Evolutionary conservation across 1,140 invertebrate species (phyloP), one percentile per base, ranked within the genome.

Genomic region (Liolophura sinensis): DNA sequence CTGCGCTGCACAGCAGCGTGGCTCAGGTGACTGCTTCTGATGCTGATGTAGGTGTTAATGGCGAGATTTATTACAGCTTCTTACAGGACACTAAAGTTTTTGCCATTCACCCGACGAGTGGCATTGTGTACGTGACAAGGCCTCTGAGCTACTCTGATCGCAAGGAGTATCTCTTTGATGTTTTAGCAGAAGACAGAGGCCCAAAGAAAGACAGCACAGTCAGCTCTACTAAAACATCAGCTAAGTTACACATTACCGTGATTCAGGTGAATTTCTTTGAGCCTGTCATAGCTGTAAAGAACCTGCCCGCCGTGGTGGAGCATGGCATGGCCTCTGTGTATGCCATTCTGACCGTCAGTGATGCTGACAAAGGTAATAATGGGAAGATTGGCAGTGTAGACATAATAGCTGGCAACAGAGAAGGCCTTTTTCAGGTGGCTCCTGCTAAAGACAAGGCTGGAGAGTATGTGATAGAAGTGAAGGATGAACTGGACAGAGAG

Each of bases 1-100:
- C 91, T 57, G 90, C 93, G 5, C 82, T 95, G 58, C 93, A 96
- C 84, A 87, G 69, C 24, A 85, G 78, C 59, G 82, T 89, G 46
- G 74, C 82, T 1, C 73, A 80, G 65, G 86, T 88, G 4, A 89
- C 89, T 16, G 96, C 96, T 0, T 94, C 94, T 76, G 96, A 98
- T 85, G 94, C 96, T 11, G 96, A 99, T 83, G 85, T 95, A 15
- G 96, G 95, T 0, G 88, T 92, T 58, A 98, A 98, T 81, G 94
- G 94, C 1, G 94, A 98, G 85, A 94, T 98, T 72, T 98, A 98
- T 83, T 99, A 97, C 82, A 96, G 92, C 82, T 92, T 98, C 72
- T 86, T 88, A n/a, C 89, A 95, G 67, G 85, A 88, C 20, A 94
- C 91, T 9, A 90, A 93, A 70, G 89, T 91, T 68, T 97, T 97